Evolutionary conservation across 2,113 vertebrate species (phyloP), one percentile per base, ranked within the genome.

Genomic region (Protomyctophum bolini): DNA sequence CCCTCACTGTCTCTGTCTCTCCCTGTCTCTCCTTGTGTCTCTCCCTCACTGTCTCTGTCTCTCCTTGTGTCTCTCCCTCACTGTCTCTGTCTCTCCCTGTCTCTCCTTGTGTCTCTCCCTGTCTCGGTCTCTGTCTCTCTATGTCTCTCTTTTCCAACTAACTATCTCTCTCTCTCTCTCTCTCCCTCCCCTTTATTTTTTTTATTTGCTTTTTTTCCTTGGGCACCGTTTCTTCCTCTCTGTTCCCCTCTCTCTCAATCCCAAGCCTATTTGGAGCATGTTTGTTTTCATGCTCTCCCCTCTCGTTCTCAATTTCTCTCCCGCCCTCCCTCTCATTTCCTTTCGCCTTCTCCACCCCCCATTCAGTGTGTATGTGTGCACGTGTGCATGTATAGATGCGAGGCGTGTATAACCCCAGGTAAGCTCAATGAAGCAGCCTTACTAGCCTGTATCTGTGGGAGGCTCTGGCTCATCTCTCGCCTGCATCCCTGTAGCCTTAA

Each of bases 401-500:
- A 89, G 88, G 85, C 85, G 81, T 88, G 87, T 90, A 91, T 91
- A 84, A 92, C 88, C 90, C 86, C 91, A 92, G 92, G 92, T 93
- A 92, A 91, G 93, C 93, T 92, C 87, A 86, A 80, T 87, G 90
- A 92, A 91, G 89, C 88, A 89, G 88, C 87, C 89, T 85, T 86
- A 81, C 90, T 89, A 89, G 90, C 90, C 91, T 78, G 77, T 90
- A 85, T 91, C 91, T 92, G 92, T 94, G 91, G 91, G 92, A 93
- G 92, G 92, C 88, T 92, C 84, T 87, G 84, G 86, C 90, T 92
- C 91, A 91, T 92, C 91, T 90, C 87, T 88, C 33, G 86, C 87
- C 83, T 91, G 87, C 89, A 89, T 91, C 92, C 91, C 92, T 85
- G 87, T 91, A 90, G 92, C 92, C 91, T 93, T 93, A 93, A 94